Base-by-base conservation (phyloP, 1,140 invertebrate species). In the Thaumatotibia leucotreta region DNA sequence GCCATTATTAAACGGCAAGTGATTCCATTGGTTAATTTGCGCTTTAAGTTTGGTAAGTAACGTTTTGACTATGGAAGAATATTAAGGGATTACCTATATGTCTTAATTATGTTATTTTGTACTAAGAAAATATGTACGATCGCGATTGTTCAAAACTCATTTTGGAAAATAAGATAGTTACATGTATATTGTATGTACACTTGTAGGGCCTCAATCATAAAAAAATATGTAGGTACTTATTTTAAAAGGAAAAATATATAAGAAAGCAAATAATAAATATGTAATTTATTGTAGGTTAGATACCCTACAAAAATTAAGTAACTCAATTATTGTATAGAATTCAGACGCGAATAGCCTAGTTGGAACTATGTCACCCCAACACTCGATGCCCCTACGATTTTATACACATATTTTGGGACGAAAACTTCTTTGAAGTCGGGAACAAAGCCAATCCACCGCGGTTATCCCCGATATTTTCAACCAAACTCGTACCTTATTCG, bases 381-480 rank as follows among this genome's bases (percentile, higher is more conserved):
- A 45, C 17, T 45, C 14, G 39, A 45, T 20, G 39, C 67, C 71
- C 68, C 72, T 63, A 73, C 72, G 75, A 80, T 82, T 88, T 80
- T 80, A 83, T 82, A 88, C 69, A 83, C 79, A 86, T 86, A 86
- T 87, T 83, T 79, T 75, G 45, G 29, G 68, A 77, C 77, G 75
- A 78, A 86, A 90, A 89, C 76, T 90, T 86, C 76, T 90, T 90
- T 90, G 88, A 90, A 90, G 82, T 89, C 88, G 77, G 71, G 74
- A 86, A 89, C 85, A 89, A 89, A 88, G 84, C 83, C 86, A 87
- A 89, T 87, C 86, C 85, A 64, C 76, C 82, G 79, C 83, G 86
- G 88, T 90, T 90, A 90, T 90, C 83, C 83, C 80, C 78, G 85
- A 90, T 90, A 89, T 89, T 90, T 88, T 80, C 84, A 73, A 74